Base-by-base conservation (phyloP, 2,888 invertebrate genomes). In the Trachelus tabidus region DNA sequence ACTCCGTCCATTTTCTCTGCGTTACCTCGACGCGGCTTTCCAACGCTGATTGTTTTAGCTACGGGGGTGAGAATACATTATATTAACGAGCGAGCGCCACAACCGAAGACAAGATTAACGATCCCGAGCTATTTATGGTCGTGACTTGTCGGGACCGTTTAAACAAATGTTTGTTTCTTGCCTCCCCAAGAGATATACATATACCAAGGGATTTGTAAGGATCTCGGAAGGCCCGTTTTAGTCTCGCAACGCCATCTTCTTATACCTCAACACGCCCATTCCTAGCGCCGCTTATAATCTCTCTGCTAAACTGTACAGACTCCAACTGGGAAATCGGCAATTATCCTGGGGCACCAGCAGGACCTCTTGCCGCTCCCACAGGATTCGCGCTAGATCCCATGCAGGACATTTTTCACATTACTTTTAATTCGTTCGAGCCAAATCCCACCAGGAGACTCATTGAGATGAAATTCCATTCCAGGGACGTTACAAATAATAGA, bases 51-150 rank as follows among this genome's bases (percentile, higher is more conserved):
- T 88, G 88, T 89, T 88, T 87, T 85, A 88, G 86, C 88, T 85
- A 87, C 85, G 79, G 85, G 88, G 87, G 88, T 87, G 87, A 88
- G 86, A 87, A 88, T 87, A 88, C 87, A 87, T 88, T 87, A 88
- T 85, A 85, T 87, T 86, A 89, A 88, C 87, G 85, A 88, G 84
- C 81, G 79, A 82, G 80, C 84, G 82, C 83, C 81, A 79, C 81
- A 80, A 79, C 83, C 80, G 80, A 84, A 84, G 83, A 83, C 83
- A 88, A 87, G 89, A 89, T 89, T 88, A 89, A 89, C 89, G 89
- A 89, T 82, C 81, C 77, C 77, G 79, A 83, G 84, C 82, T 87
- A 89, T 87, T 88, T 86, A 88, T 80, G 86, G 78, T 83, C 85
- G 82, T 85, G 88, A 88, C 87, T 87, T 85, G 88, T 84, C 86